Conservation (phyloP, 2,888 invertebrate species). For the Eumacrocentrus americanus region DNA sequence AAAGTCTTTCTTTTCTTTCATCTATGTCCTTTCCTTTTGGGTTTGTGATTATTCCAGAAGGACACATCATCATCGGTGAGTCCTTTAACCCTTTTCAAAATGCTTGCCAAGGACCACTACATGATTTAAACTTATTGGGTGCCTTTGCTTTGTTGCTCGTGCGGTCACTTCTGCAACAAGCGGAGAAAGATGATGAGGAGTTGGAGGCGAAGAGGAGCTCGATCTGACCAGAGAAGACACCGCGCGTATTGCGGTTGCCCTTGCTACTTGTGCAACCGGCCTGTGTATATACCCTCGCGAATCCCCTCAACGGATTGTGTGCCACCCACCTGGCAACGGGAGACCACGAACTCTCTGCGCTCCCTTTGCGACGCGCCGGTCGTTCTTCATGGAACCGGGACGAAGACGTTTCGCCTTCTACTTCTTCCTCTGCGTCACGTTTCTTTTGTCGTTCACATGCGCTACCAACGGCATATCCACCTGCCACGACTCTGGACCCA, state of each 20-base stretch:
- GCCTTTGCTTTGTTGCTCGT: not conserved
- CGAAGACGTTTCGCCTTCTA: conserved; percentile 18
- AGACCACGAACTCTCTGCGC: conserved; percentile 25
- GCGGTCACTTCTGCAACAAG: conserved; percentile 14
- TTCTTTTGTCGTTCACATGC: conserved; percentile 29
- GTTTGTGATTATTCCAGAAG: not conserved
- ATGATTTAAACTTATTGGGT: conserved; percentile 59
- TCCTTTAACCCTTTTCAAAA: not conserved
- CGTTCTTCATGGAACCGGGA: conserved; percentile 25
- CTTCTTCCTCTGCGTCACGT: conserved; percentile 24
- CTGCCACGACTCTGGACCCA: conserved; percentile 18
- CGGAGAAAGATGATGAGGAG: conserved; percentile 13
- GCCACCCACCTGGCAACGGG: conserved; percentile 33
- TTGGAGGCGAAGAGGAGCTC: not conserved
- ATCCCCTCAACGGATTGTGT: conserved; percentile 23
- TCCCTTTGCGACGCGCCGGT: conserved; percentile 30
- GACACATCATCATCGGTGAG: too few relatives aligned
- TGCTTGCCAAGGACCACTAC: conserved; percentile 1
- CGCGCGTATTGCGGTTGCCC: conserved; percentile 38
- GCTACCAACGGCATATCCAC: conserved; percentile 26
- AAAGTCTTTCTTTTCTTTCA: not conserved
- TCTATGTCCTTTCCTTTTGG: not conserved
- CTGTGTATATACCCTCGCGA: conserved; percentile 25
- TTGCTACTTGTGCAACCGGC: conserved; percentile 33
- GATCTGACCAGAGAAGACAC: not conserved